Evolutionary conservation across 2,888 invertebrate species (phyloP), one percentile per base, ranked within the genome.

Genomic region (Schrankia costaestrigalis): DNA sequence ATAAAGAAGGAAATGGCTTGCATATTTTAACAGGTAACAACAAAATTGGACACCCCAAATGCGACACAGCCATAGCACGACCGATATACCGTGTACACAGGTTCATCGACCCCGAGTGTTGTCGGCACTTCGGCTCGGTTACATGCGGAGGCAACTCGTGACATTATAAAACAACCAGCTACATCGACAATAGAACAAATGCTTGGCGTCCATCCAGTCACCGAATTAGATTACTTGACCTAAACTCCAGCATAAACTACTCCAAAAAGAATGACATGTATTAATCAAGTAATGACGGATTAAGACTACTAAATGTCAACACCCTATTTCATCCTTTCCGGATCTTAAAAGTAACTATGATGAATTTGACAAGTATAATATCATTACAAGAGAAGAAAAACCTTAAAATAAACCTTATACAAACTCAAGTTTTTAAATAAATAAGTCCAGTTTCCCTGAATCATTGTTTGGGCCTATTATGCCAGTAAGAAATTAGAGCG

Each of bases 191-290:
- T 82, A 82, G 83, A 78, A 78, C 78, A 72, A 81, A 78, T 72
- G 74, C 65, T 82, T 85, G 85, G 85, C 83, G 68, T 47, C 56
- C 55, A 73, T 84, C 85, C 85, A 85, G 82, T 53, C 76, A 64
- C 78, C 66, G 72, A 84, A 71, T 81, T 83, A 83, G 82, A 77
- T 63, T 69, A 70, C 54, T 58, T 68, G 66, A 71, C 67, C 73
- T 68, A 70, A 71, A 64, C 64, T 41, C 37, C 45, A 52, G 33
- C 44, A 51, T 59, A 57, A 58, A 60, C n/a, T n/a, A n/a, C n/a
- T n/a, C n/a, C n/a, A n/a, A n/a, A n/a, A n/a, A n/a, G n/a, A n/a
- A n/a, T n/a, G n/a, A n/a, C n/a, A n/a, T n/a, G n/a, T n/a, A n/a
- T n/a, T n/a, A n/a, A n/a, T n/a, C n/a, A n/a, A n/a, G n/a, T n/a